A percentile compares a stretch with the other conserved stretches of the same genome.
Conservation (phyloP, 2,888 invertebrate species). For the Ephialtes manifestator region DNA sequence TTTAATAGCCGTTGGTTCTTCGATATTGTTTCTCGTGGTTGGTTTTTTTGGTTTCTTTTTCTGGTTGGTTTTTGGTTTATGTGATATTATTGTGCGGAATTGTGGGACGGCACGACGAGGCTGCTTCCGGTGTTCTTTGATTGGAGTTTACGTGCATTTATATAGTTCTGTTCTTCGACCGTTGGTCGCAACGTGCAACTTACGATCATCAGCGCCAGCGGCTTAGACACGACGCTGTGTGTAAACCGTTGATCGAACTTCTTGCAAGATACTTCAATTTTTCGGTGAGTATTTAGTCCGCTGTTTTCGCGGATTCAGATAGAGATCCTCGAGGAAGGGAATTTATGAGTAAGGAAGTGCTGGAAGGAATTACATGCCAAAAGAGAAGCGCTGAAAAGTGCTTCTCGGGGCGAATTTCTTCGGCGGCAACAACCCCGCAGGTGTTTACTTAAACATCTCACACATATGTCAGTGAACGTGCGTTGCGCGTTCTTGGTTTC, state of each 20-base stretch:
- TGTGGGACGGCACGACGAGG: slow-evolving; percentile 11
- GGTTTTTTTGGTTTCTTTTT: slow-evolving; percentile 22
- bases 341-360: not conserved
- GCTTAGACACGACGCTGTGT: not conserved
- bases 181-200: slow-evolving; percentile 67
- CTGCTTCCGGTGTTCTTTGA: slow-evolving; percentile 3
- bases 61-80: not conserved
- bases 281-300: slow-evolving; percentile 56
- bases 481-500: too few relatives aligned
- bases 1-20: not conserved
- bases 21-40: slow-evolving; percentile 1
- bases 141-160: not conserved
- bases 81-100: slow-evolving; percentile 48
- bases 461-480: too few relatives aligned
- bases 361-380: not conserved
- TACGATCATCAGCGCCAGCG: slow-evolving; percentile 32
- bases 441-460: too few relatives aligned
- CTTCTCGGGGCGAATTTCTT: not conserved
- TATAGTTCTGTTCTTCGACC: slow-evolving; percentile 5
- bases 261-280: slow-evolving; percentile 25
- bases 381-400: not conserved
- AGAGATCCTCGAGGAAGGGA: not conserved
- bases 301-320: slow-evolving; percentile 37
- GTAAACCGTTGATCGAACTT: slow-evolving; percentile 59
- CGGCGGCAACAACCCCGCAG: too few relatives aligned